Conservation (phyloP, 2,797 vertebrate genomes). For the Oreochromis mossambicus region DNA sequence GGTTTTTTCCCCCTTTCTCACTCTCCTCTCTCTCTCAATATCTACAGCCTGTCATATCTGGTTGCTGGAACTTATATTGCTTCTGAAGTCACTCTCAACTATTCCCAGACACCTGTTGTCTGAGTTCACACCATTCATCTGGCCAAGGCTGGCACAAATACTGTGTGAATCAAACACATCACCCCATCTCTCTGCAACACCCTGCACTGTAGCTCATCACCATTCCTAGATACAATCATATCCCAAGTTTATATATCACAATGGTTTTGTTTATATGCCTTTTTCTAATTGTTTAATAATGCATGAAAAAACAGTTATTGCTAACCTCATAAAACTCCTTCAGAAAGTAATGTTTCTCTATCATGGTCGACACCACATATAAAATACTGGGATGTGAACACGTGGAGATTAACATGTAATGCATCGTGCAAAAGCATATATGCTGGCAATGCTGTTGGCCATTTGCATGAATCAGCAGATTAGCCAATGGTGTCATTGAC, state of each 20-base stretch:
- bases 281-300: neutral
- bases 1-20: rapidly evolving
- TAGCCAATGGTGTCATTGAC: neutral
- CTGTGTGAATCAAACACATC: constrained; percentile 41
- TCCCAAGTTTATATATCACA: neutral
- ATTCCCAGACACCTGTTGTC: constrained; percentile 39
- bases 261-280: neutral
- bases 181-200: neutral
- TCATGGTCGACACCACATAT: neutral
- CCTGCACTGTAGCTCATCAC: neutral
- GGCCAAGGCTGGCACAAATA: constrained; percentile 35
- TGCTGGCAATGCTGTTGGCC: neutral
- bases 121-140: constrained; percentile 26
- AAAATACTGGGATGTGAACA: neutral
- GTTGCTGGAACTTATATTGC: neutral
- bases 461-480: neutral
- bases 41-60: neutral
- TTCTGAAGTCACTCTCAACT: constrained; percentile 5
- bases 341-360: neutral
- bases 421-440: rapidly evolving
- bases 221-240: neutral
- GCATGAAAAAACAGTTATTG: neutral
- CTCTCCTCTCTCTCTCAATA: neutral
- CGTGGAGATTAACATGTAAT: neutral
- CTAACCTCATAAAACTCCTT: neutral